Conservation (phyloP, 2,888 invertebrate genomes). For the Zygogramma bicolorata region DNA sequence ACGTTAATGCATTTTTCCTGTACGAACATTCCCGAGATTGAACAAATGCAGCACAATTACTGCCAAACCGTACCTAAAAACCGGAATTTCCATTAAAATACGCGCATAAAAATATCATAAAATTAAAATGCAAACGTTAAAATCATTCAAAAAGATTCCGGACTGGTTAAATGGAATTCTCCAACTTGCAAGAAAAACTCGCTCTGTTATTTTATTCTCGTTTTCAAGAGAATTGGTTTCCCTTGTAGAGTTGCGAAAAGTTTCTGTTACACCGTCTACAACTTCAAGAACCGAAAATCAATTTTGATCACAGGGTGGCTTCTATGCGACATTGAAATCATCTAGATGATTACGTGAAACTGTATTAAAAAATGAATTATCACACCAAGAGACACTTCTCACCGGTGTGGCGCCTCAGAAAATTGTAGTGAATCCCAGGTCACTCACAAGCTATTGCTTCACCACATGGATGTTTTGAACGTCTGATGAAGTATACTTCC, state of each 20-base stretch:
- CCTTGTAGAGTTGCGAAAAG: constrained; percentile 37
- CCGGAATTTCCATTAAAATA: constrained; percentile 36
- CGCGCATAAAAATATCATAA: constrained; percentile 41
- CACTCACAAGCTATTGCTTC: too few species aligned
- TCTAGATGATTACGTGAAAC: neutral
- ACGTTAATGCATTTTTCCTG: constrained; percentile 37
- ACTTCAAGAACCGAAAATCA: constrained; percentile 29
- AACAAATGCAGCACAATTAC: constrained; percentile 28
- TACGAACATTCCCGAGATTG: constrained; percentile 34
- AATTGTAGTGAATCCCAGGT: too few species aligned
- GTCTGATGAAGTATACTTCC: neutral
- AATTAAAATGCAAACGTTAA: constrained; percentile 46
- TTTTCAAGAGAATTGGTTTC: constrained; percentile 53
- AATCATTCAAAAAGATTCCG: constrained; percentile 33
- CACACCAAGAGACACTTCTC: too few species aligned
- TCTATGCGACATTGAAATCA: neutral
- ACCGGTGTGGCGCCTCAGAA: neutral
- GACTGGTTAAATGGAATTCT: constrained; percentile 45
- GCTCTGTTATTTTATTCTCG: constrained; percentile 52
- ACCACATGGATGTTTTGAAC: neutral
- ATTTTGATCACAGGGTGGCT: neutral
- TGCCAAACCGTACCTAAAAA: constrained; percentile 25
- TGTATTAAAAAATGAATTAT: too few species aligned
- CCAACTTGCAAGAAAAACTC: constrained; percentile 42
- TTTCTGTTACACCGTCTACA: constrained; percentile 54